Evolutionary conservation across 92 coral and sea anemone species (phyloP).

Genomic region (Epizoanthus illoricatus): DNA sequence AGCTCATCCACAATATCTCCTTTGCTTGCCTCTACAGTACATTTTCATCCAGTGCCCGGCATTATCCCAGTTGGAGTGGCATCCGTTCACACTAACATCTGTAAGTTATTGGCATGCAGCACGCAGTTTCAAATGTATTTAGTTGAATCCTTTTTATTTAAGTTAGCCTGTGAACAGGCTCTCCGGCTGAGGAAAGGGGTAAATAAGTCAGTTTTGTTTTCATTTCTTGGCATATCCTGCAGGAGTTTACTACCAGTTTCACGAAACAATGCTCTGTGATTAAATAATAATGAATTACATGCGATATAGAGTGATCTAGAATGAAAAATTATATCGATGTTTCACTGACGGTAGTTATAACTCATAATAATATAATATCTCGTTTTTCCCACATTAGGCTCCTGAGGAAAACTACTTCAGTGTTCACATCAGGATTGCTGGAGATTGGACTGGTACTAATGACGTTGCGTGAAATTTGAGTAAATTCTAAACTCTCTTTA

Average conservation of each 20-base stretch:
- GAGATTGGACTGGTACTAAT: constrained; percentile 31
- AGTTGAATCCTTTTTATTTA: too few relatives aligned
- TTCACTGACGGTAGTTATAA: not conserved
- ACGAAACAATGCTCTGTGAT: too few relatives aligned
- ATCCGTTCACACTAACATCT: constrained; percentile 33
- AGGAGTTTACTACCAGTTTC: too few relatives aligned
- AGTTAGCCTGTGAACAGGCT: too few relatives aligned
- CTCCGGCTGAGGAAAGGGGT: too few relatives aligned
- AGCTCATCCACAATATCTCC: not conserved
- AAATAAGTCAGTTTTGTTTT: too few relatives aligned
- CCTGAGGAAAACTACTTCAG: constrained; percentile 45
- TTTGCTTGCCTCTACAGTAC: constrained; percentile 2
- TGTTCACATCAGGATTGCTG: constrained; percentile 40
- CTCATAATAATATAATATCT: not conserved
- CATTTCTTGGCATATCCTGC: too few relatives aligned
- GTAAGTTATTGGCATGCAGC: not conserved
- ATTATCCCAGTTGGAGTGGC: constrained; percentile 37
- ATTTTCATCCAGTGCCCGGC: constrained; percentile 38
- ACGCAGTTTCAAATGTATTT: too few relatives aligned
- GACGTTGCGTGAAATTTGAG: not conserved
- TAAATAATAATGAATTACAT: too few relatives aligned
- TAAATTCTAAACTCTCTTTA: not conserved
- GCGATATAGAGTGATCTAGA: too few relatives aligned
- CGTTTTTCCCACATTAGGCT: not conserved
- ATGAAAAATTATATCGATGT: not conserved